Evolutionary conservation across 2,888 invertebrate genomes (phyloP).

Genomic region (Leptarthrus brevirostris): DNA sequence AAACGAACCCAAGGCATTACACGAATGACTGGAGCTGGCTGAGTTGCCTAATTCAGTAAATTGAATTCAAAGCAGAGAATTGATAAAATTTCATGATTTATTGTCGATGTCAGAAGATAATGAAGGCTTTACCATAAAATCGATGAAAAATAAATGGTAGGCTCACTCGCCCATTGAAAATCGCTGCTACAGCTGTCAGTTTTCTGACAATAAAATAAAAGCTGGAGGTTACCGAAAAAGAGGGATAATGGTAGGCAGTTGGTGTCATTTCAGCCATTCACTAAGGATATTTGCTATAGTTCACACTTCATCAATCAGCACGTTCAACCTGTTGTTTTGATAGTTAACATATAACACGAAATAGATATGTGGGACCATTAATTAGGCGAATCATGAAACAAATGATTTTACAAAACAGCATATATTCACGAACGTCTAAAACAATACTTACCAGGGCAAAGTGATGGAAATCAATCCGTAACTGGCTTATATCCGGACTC

Average conservation of each 20-base stretch:
- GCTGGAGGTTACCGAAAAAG: not conserved
- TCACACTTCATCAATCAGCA: not conserved
- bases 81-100: constrained; percentile 23
- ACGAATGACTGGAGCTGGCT: not conserved
- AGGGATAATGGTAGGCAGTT: not conserved
- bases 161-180: constrained; percentile 1
- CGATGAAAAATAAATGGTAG: constrained; percentile 1
- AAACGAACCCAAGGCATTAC: not conserved
- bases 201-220: not conserved
- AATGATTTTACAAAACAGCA: too few relatives aligned
- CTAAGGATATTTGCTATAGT: not conserved
- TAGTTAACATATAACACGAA: not conserved
- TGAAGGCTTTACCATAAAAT: not conserved
- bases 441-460: constrained; percentile 83
- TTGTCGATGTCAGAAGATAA: constrained; percentile 25
- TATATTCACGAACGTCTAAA: too few relatives aligned
- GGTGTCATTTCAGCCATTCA: not conserved
- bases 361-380: not conserved
- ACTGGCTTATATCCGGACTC: constrained; percentile 82
- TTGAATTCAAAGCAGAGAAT: not conserved
- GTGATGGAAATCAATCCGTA: constrained; percentile 85
- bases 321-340: not conserved
- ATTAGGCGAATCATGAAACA: not conserved
- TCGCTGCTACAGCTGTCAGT: not conserved
- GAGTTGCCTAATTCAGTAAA: not conserved